Base-by-base conservation (phyloP, 1,140 invertebrate genomes). In the Paracyclopina nana region DNA sequence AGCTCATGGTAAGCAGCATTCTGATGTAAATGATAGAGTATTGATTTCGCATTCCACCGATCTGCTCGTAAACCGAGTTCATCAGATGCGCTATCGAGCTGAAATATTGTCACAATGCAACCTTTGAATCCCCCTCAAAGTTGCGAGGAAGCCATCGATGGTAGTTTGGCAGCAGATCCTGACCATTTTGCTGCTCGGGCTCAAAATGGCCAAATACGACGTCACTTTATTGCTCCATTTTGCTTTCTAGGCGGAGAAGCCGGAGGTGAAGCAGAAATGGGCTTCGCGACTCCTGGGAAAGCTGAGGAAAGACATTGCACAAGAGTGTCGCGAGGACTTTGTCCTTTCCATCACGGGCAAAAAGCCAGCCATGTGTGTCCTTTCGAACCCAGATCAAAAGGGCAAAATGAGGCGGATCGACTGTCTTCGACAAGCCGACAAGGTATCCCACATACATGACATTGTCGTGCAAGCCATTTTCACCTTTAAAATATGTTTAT, bases 221-320 rank as follows among this genome's bases (percentile, higher is more conserved):
- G 8, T 30, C 8, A 30, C n/a, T 44, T 44, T 6, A n/a, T 5
- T 44, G 12, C 24, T 44, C 24, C 24, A 18, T 44, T 16, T 44
- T 24, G 3, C 3, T 44, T 24, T 46, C 6, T 72, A 96, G 90
- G 92, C 87, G 68, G 91, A 97, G 70, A 90, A 92, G 69, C 75
- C 82, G 59, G 91, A 96, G 72, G 85, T 95, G 53, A 98, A 98
- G 72, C 90, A 96, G 67, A 98, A 98, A 78, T 98, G 94, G 94
- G 92, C 94, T 31, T 95, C 88, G 25, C 74, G 92, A 57, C 74
- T 99, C 53, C 68, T 99, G 58, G 92, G 92, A 16, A 99, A 99
- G 68, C 69, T 98, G 52, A 73, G 94, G 54, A 99, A 98, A 68
- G 94, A 99, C 69, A 98, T 99, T 59, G 94, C 87, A 38, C 91